A percentile compares a stretch with the other conserved stretches of the same genome.
phyloP scores from a whole-genome alignment of 2,113 vertebrate genomes.

The Onychostoma macrolepis region DNA sequence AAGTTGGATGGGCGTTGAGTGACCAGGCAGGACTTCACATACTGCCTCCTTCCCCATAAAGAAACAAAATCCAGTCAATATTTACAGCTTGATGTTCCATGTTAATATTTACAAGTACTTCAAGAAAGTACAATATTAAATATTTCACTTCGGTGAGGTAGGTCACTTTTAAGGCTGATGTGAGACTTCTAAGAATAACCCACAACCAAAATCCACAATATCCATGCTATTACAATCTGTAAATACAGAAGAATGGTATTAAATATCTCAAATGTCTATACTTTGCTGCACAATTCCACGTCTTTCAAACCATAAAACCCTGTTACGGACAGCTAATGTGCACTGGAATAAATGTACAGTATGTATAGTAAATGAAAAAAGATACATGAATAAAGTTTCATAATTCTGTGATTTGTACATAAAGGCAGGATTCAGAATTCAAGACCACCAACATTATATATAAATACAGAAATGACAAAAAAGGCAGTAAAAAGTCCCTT shows the following conservation, averaged over 20 bases:
- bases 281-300: neutral
- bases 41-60: neutral
- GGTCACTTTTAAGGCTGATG: slow-evolving; percentile 6
- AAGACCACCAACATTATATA: neutral
- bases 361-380: neutral
- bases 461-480: neutral
- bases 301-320: neutral
- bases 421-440: neutral
- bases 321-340: neutral
- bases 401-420: neutral
- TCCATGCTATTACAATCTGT: neutral
- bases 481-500: neutral
- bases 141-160: slow-evolving; percentile 9
- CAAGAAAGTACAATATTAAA: neutral
- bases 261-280: neutral
- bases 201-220: neutral
- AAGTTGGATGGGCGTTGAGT: neutral
- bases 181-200: neutral
- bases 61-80: neutral
- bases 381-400: neutral
- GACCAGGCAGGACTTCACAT: neutral
- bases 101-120: neutral
- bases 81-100: neutral
- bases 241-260: neutral
- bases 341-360: neutral